Evolutionary conservation across 1,140 invertebrate species (phyloP), one percentile per base, ranked within the genome.

Genomic region (Cotesia chilonis): DNA sequence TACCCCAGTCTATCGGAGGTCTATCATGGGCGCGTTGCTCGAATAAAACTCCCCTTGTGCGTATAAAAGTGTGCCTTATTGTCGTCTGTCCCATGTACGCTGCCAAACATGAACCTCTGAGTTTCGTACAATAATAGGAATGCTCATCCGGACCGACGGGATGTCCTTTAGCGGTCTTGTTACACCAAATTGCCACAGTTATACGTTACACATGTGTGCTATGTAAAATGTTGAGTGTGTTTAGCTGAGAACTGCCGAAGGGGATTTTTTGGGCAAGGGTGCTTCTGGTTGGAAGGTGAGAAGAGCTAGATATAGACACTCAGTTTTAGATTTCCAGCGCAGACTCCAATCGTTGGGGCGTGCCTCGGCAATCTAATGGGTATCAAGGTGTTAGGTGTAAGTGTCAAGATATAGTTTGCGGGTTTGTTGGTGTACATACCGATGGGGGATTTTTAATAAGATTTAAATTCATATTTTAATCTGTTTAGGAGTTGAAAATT

Each of bases 101-200:
- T 28, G 28, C 28, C 28, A 64, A 38, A 64, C 61, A 64, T 14
- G 37, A 37, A n/a, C 55, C 38, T 59, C 57, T 47, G n/a, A n/a
- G 51, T 68, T 17, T 68, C 28, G 28, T 66, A 51, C 9, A 35
- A 17, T 28, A 28, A 67, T 20, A 38, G 37, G 4, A 38, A 71
- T 57, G 60, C 14, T 51, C 69, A 71, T 71, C 47, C 47, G 37
- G 51, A 64, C 59, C 59, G 57, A 52, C 59, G 41, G 5, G 55
- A 60, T 51, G 41, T 61, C 55, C 63, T n/a, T 64, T 74, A 74
- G 72, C 72, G 72, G 72, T 74, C 72, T 74, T 74, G 72, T 74
- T 70, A 70, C 72, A 74, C 54, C 60, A 66, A 74, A 74, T 65
- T 74, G 68, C 70, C 67, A 55, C 41, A 47, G 41, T 47, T 47